Base-by-base conservation (phyloP, 2,113 vertebrate genomes). In the Pteronura brasiliensis region DNA sequence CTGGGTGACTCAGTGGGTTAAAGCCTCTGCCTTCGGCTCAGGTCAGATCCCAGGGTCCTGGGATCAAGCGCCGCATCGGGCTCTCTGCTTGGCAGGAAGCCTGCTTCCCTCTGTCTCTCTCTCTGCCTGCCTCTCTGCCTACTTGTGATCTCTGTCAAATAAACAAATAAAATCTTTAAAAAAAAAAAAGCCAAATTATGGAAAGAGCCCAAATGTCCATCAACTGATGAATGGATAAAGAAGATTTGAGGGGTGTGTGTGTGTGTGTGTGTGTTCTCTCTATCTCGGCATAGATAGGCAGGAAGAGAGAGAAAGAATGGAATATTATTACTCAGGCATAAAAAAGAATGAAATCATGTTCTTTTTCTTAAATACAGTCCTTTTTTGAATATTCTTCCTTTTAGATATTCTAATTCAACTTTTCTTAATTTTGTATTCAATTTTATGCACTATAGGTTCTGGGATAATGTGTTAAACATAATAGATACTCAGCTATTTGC, bases 361-460 rank as follows among this genome's bases (percentile, higher is more conserved):
- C 72, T 76, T 42, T 61, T 84, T 61, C 85, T 94, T 93, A 94
- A 89, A 57, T 15, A 65, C 4, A 89, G 52, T 77, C 5, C 20
- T 94, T 77, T 88, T 81, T 27, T 42, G 10, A 65, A 55, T 76
- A 65, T 13, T 61, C 9, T 86, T 59, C 42, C 81, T 52, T 90
- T 81, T 79, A 49, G 15, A 76, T 29, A 93, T 23, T 82, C 21
- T 79, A 61, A 49, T 63, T 84, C 88, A 76, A 83, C 34, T 97
- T 90, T 93, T 17, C 57, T 90, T 90, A 72, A 92, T 77, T 95
- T 82, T 29, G 13, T 39, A 81, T 93, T 94, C 39, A 71, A 10
- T 88, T 88, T 72, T 61, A 67, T 69, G 13, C 13, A 63, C 18
- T 29, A 15, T 23, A 91, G 57, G 11, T 15, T 61, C 67, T 74